Conservation (phyloP, 2,113 vertebrate species). For the Asarcornis scutulata region DNA sequence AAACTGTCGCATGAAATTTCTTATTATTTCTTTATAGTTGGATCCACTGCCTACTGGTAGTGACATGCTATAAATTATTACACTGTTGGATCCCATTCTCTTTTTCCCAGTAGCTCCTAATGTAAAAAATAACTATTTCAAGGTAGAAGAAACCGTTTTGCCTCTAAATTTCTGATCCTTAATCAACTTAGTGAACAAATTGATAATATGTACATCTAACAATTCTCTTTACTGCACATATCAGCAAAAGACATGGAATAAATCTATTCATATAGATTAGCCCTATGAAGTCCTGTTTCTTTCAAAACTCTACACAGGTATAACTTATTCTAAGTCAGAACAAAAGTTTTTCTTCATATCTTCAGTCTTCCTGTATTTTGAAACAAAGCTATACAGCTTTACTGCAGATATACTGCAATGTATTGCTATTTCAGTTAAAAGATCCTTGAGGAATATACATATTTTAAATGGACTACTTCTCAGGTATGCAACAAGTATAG, state of each 20-base stretch:
- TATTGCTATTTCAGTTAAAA: not conserved
- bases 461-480: not conserved
- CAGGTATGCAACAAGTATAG: not conserved
- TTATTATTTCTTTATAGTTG: not conserved
- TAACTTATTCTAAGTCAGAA: not conserved
- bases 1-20: not conserved
- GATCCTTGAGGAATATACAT: not conserved
- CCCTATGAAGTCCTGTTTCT: not conserved
- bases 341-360: not conserved
- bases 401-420: not conserved
- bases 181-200: not conserved
- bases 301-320: not conserved
- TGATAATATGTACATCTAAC: not conserved
- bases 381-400: not conserved
- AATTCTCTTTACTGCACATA: not conserved
- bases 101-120: not conserved
- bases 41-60: not conserved
- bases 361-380: not conserved
- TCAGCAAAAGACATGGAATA: not conserved
- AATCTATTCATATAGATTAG: not conserved
- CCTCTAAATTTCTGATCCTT: not conserved
- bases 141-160: not conserved
- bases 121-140: not conserved
- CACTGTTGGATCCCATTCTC: not conserved
- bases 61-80: not conserved